Evolutionary conservation across 2,888 invertebrate species (phyloP).

Genomic region (Microplitis deprimator): DNA sequence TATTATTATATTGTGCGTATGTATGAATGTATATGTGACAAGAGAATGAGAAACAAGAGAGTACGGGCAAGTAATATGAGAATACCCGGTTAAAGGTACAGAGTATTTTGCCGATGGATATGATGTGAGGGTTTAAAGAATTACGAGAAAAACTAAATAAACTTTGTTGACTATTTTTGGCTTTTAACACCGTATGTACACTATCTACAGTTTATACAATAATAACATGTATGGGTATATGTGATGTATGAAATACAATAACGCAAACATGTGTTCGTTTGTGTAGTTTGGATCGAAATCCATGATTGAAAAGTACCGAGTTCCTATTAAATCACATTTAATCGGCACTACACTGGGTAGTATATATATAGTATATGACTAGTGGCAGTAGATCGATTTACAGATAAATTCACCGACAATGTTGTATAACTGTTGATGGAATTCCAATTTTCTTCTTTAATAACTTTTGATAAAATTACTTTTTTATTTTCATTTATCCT

Average conservation of each 20-base stretch:
- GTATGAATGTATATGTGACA: not conserved
- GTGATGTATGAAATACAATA: conserved; percentile 16
- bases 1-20: not conserved
- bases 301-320: conserved; percentile 44
- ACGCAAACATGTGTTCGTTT: conserved; percentile 8
- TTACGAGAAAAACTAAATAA: not conserved
- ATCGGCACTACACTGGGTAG: not conserved
- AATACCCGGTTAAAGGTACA: conserved; percentile 32
- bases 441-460: conserved; percentile 15
- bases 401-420: not conserved
- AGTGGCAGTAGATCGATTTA: conserved; percentile 21
- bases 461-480: not conserved
- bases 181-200: not conserved
- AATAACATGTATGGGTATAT: conserved; percentile 19
- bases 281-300: conserved; percentile 23
- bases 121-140: not conserved
- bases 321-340: conserved; percentile 36
- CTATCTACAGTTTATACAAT: not conserved
- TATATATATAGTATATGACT: not conserved
- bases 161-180: not conserved
- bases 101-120: not conserved
- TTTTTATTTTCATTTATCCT: not conserved
- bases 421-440: not conserved
- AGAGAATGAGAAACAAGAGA: conserved; percentile 32
- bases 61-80: conserved; percentile 41